Conservation (phyloP, 2,888 invertebrate genomes). For the Caenorhabditis sulstoni region DNA sequence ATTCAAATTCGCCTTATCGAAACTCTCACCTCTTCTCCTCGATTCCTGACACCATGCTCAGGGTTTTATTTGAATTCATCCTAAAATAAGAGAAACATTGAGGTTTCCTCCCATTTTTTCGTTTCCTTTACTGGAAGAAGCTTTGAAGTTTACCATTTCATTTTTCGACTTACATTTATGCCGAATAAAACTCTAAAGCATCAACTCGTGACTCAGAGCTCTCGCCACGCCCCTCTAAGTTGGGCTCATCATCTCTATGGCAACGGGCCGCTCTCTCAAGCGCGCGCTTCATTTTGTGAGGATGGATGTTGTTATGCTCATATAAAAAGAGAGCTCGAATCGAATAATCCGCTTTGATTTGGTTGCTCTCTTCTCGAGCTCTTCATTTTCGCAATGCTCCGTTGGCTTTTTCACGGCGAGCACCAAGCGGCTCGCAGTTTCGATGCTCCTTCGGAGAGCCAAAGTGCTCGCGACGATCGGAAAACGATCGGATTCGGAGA, state of each 20-base stretch:
- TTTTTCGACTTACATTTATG: background rate
- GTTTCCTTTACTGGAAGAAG: slow-evolving; percentile 1
- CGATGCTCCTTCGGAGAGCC: slow-evolving; percentile 46
- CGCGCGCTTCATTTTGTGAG: too few species aligned
- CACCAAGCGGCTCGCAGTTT: slow-evolving; percentile 16
- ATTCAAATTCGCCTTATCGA: too few species aligned
- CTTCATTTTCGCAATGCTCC: slow-evolving; percentile 38
- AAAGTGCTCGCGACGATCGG: slow-evolving; percentile 57
- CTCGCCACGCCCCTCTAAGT: background rate
- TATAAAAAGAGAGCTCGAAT: slow-evolving; percentile 36
- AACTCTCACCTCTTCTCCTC: too few species aligned
- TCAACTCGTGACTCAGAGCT: background rate
- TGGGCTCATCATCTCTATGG: slow-evolving; percentile 44
- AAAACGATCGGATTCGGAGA: slow-evolving; percentile 27
- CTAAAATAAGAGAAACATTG: too few species aligned
- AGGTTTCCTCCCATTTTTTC: too few species aligned
- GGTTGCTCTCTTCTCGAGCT: slow-evolving; percentile 23
- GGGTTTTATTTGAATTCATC: too few species aligned
- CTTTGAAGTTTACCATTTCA: background rate
- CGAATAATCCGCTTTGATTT: slow-evolving; percentile 49
- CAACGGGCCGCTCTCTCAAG: slow-evolving; percentile 6
- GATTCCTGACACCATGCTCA: background rate
- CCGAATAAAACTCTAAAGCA: slow-evolving; percentile 9
- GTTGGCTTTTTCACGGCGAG: slow-evolving; percentile 42
- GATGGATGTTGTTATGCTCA: slow-evolving; percentile 16